Conservation (phyloP, 2,888 invertebrate species). For the Neoaliturus tenellus region DNA sequence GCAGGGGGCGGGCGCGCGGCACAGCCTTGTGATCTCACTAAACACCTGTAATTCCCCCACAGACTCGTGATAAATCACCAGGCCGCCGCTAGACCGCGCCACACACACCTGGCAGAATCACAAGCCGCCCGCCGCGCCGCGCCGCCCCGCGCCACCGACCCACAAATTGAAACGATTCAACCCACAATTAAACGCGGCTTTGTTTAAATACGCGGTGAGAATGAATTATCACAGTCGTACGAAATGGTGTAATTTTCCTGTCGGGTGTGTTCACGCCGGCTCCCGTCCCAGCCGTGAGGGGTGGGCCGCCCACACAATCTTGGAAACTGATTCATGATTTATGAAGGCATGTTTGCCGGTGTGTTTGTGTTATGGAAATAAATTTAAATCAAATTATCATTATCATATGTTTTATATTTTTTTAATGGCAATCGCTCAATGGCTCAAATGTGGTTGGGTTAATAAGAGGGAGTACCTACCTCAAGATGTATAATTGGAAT, state of each 20-base stretch:
- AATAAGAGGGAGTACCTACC: too few species aligned
- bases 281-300: neutral
- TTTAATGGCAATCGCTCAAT: too few species aligned
- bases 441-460: too few species aligned
- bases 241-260: conserved; percentile 40
- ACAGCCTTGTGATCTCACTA: conserved; percentile 35
- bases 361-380: too few species aligned
- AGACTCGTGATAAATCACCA: neutral
- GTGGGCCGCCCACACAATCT: neutral
- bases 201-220: conserved; percentile 37
- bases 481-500: too few species aligned
- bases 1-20: conserved; percentile 38
- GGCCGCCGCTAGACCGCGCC: neutral
- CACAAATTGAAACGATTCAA: conserved; percentile 38
- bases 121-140: neutral
- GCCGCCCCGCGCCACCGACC: too few species aligned
- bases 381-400: too few species aligned
- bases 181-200: conserved; percentile 41
- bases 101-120: conserved; percentile 13
- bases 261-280: neutral
- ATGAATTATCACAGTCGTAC: conserved; percentile 39
- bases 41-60: conserved; percentile 38
- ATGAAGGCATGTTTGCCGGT: too few species aligned
- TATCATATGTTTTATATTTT: too few species aligned
- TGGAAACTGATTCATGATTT: too few species aligned